These are phyloP conservation scores for Adelphocoris suturalis DNA, from an alignment of 2,888 invertebrate species.

Conservation along the genomic window DNA sequence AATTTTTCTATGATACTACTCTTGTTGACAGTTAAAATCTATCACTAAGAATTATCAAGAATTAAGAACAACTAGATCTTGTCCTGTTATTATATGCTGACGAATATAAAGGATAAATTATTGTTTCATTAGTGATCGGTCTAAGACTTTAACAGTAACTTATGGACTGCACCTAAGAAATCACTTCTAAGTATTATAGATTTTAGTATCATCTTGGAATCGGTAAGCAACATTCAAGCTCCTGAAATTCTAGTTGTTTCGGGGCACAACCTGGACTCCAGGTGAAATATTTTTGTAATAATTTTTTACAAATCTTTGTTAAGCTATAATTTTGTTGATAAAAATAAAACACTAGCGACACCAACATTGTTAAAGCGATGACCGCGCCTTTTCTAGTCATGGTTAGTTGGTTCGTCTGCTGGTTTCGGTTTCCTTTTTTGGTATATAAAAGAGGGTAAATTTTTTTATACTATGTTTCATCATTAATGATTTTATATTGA, in stretches of 20 bases:
- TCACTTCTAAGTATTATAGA: constrained; percentile 71
- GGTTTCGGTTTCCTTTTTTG: constrained; percentile 74
- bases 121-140: constrained; percentile 74
- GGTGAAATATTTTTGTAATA: constrained; percentile 73
- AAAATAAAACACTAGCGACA: constrained; percentile 75
- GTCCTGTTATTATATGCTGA: constrained; percentile 62
- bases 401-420: constrained; percentile 76
- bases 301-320: constrained; percentile 75
- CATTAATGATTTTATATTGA: constrained; percentile 76
- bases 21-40: constrained; percentile 64
- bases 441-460: constrained; percentile 74
- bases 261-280: constrained; percentile 56
- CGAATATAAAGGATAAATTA: constrained; percentile 58
- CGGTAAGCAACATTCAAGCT: constrained; percentile 63
- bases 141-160: constrained; percentile 75
- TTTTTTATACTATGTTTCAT: constrained; percentile 76
- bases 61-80: constrained; percentile 59
- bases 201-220: constrained; percentile 73
- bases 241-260: constrained; percentile 62
- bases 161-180: constrained; percentile 74
- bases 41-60: constrained; percentile 59
- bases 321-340: constrained; percentile 75
- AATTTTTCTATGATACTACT: constrained; percentile 66
- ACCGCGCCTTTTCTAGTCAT: constrained; percentile 76
- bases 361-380: constrained; percentile 76